phyloP scores from a whole-genome alignment of 2,797 vertebrate species.

The Pipistrellus pygmaeus region DNA sequence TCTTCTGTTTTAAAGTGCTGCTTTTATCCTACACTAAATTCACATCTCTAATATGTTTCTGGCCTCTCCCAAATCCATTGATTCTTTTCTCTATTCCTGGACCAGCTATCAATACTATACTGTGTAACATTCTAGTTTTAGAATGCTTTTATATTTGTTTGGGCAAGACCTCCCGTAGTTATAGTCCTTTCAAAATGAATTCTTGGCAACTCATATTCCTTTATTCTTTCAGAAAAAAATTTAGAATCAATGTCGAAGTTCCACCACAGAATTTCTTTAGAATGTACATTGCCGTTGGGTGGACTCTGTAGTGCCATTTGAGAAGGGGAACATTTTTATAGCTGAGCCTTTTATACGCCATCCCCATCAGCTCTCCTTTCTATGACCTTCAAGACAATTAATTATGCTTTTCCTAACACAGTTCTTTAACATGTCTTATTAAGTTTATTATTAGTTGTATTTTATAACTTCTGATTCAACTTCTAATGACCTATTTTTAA shows the following conservation, averaged over 20 bases:
- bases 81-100: neutral
- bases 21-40: neutral
- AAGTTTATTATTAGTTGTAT: neutral
- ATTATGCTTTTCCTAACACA: neutral
- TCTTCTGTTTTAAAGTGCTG: neutral
- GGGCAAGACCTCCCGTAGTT: neutral
- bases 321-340: neutral
- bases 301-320: neutral
- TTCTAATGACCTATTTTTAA: neutral
- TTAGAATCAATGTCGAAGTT: neutral
- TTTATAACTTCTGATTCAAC: conserved; percentile 10
- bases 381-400: neutral
- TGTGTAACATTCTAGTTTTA: conserved; percentile 23
- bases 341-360: neutral
- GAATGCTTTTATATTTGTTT: neutral
- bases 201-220: conserved; percentile 20
- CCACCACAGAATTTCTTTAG: conserved; percentile 35
- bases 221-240: conserved; percentile 16
- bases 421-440: neutral
- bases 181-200: conserved; percentile 38
- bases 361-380: neutral
- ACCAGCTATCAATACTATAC: neutral
- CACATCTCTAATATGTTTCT: neutral
- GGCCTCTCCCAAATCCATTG: neutral
- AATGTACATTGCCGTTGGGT: neutral